These are phyloP conservation scores for Pardalotus punctatus DNA, from an alignment of 2,113 vertebrate genomes.

Conservation along the genomic window DNA sequence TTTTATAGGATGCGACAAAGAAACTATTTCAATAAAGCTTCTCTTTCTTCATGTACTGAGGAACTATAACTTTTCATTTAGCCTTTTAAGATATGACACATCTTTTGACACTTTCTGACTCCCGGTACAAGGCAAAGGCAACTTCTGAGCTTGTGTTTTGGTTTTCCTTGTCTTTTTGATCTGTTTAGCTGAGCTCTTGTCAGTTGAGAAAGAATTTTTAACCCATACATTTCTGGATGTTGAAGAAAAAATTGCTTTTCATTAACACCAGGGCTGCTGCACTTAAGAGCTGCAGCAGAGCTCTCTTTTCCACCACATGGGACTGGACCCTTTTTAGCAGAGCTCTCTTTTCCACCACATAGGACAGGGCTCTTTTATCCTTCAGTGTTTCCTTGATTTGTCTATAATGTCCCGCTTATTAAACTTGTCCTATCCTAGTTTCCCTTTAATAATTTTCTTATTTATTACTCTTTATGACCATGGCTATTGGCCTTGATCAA, in stretches of 20 bases:
- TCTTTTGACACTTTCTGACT: slow-evolving; percentile 59
- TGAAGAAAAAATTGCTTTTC: slow-evolving; percentile 2
- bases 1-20: slow-evolving; percentile 56
- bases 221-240: slow-evolving; percentile 17
- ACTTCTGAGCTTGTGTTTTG: slow-evolving; percentile 42
- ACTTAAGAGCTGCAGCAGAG: neutral
- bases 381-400: neutral
- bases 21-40: slow-evolving; percentile 43
- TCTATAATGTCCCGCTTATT: neutral
- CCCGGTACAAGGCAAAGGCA: slow-evolving; percentile 26
- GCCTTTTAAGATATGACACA: slow-evolving; percentile 46
- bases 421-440: neutral
- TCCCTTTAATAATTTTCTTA: neutral
- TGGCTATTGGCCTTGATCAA: neutral
- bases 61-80: slow-evolving; percentile 60
- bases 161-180: slow-evolving; percentile 46
- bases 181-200: slow-evolving; percentile 43
- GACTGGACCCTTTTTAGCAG: neutral
- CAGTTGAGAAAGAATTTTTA: slow-evolving; percentile 44
- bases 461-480: neutral
- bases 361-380: neutral
- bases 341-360: neutral
- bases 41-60: slow-evolving; percentile 43
- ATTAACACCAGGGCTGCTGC: neutral
- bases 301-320: neutral